Evolutionary conservation across 2,113 vertebrate genomes (phyloP).

Genomic region (Elachura formosa): DNA sequence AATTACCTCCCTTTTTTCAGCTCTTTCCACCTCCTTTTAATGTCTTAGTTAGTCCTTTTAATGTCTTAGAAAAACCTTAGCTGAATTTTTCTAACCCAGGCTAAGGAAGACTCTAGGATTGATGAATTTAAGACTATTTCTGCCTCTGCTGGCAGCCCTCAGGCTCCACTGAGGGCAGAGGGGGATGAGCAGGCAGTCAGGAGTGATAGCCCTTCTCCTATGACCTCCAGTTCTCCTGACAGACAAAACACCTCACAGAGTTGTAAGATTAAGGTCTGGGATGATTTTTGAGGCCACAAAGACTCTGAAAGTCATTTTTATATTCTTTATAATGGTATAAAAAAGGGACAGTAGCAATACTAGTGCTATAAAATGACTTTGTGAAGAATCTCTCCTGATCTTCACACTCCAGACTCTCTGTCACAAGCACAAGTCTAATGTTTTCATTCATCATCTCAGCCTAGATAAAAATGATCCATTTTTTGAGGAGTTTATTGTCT

Average conservation of each 20-base stretch:
- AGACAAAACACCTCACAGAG: not conserved
- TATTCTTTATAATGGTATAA: constrained; percentile 23
- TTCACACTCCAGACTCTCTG: constrained; percentile 46
- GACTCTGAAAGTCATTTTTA: constrained; percentile 47
- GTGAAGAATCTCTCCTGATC: constrained; percentile 43
- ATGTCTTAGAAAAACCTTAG: not conserved
- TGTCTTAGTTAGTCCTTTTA: not conserved
- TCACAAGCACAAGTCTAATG: constrained; percentile 51
- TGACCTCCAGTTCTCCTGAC: constrained; percentile 5
- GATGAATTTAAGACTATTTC: not conserved
- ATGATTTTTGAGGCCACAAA: constrained; percentile 40
- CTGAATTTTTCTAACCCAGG: not conserved
- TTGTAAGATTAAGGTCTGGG: constrained; percentile 5
- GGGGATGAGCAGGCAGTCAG: not conserved
- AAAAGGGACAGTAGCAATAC: constrained; percentile 20
- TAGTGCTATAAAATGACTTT: constrained; percentile 34
- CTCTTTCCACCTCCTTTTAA: not conserved
- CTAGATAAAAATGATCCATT: constrained; percentile 51
- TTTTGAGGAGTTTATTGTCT: constrained; percentile 28
- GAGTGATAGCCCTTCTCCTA: not conserved
- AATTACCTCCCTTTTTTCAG: not conserved
- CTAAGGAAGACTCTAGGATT: not conserved
- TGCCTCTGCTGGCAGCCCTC: not conserved
- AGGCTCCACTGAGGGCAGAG: not conserved
- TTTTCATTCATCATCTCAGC: constrained; percentile 49